Percentiles rank a stretch among this genome's conserved stretches.
Evolutionary conservation across 2,888 invertebrate species (phyloP).

Genomic region (Sarcophaga rosellei): DNA sequence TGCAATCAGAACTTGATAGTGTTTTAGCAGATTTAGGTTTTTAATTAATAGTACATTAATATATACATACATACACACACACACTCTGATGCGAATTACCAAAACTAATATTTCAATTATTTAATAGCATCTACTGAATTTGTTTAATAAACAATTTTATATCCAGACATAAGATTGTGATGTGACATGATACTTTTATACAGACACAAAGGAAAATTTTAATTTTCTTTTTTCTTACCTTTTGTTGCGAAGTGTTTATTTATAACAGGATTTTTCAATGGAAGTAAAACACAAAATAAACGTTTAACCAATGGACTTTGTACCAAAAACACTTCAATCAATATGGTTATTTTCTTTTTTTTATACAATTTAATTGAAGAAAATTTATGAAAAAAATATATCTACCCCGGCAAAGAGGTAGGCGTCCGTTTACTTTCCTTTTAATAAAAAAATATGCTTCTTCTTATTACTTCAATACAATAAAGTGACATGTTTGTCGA

Average conservation of each 20-base stretch:
- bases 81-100: not conserved
- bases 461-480: conserved; percentile 21
- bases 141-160: not conserved
- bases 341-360: not conserved
- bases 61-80: not conserved
- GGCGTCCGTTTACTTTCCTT: not conserved
- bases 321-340: conserved; percentile 1
- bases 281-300: not conserved
- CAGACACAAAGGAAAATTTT: not conserved
- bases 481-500: not conserved
- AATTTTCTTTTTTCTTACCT: conserved; percentile 42
- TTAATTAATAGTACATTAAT: conserved; percentile 67
- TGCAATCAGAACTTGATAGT: conserved; percentile 93
- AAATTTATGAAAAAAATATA: not conserved
- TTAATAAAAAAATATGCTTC: not conserved
- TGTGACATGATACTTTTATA: not conserved
- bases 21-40: conserved; percentile 92
- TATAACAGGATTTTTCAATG: conserved; percentile 10
- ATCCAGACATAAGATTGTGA: not conserved
- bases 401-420: not conserved
- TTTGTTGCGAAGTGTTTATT: conserved; percentile 31
- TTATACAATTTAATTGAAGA: not conserved
- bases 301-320: not conserved
- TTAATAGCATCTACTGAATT: not conserved
- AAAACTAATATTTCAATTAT: not conserved